These are phyloP conservation scores for Stenurella melanura DNA, from an alignment of 2,888 invertebrate genomes.

Conservation along the genomic window DNA sequence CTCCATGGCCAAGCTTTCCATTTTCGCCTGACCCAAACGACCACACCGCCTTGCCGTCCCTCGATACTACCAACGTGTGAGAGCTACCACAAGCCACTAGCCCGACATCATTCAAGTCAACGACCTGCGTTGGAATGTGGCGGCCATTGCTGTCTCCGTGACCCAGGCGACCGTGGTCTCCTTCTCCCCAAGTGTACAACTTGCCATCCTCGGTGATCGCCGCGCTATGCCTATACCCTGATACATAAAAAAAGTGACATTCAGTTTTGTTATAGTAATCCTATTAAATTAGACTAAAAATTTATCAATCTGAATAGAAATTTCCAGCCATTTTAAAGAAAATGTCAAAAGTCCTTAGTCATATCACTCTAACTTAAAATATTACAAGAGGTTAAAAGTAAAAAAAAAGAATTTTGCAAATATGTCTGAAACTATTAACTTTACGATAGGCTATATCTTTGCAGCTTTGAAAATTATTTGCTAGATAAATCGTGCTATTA, in stretches of 20 bases:
- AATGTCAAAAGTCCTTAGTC: too few species aligned
- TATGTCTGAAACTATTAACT: too few species aligned
- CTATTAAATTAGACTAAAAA: too few species aligned
- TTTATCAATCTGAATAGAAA: too few species aligned
- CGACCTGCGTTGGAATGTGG: slow-evolving; percentile 77
- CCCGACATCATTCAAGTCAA: slow-evolving; percentile 76
- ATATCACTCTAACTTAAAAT: too few species aligned
- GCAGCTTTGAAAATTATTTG: too few species aligned
- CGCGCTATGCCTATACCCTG: slow-evolving; percentile 77
- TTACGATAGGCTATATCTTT: too few species aligned
- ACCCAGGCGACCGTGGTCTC: slow-evolving; percentile 76
- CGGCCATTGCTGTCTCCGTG: slow-evolving; percentile 78
- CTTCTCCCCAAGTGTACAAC: slow-evolving; percentile 78
- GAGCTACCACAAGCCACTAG: slow-evolving; percentile 76
- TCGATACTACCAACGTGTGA: slow-evolving; percentile 75
- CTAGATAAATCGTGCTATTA: too few species aligned
- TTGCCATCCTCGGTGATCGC: slow-evolving; percentile 76
- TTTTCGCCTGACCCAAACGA: slow-evolving; percentile 77
- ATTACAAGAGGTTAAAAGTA: too few species aligned
- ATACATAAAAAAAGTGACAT: slow-evolving; percentile 19
- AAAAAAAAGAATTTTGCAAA: too few species aligned
- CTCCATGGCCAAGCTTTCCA: slow-evolving; percentile 75
- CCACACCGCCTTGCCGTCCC: slow-evolving; percentile 77
- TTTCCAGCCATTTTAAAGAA: too few species aligned
- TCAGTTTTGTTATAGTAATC: too few species aligned